Base-by-base conservation (phyloP, 1,140 invertebrate genomes). In the Pseudoatta argentina region DNA sequence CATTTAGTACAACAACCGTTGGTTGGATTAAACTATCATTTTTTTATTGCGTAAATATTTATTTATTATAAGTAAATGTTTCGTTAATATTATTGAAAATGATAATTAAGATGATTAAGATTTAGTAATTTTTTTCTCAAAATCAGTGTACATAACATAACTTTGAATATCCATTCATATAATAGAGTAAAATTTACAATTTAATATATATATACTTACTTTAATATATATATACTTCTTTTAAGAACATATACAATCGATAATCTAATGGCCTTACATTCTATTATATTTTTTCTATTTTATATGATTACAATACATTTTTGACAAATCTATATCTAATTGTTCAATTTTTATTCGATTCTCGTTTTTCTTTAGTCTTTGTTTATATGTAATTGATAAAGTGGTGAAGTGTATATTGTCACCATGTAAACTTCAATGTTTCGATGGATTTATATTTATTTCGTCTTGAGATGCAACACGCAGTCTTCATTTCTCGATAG, bases 391-490 rank as follows among this genome's bases (percentile, higher is more conserved):
- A 53, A 53, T 71, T 71, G 16, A 3, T 59, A 75, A 59, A 39
- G 0, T 55, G 16, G 1, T 4, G 24, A 16, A 24, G 39, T 3
- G 34, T 51, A 24, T 30, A 64, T n/a, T 14, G 16, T 18, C 16
- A 10, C 10, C 12, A 57, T 8, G 51, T 24, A 3, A 76, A 59
- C 59, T 21, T 76, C 12, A 16, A 14, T 21, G 14, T 34, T 21
- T 71, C 66, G 57, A 77, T 77, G 72, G 66, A 78, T 10, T 2
- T 51, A 53, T 82, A 77, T 82, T 89, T 86, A 86, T 76, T 82
- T 27, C 21, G 16, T 16, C 57, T 53, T 72, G 24, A 16, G n/a
- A 14, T 27, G 30, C 69, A 66, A 21, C 30, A 30, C 30, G 3
- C 34, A 27, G 12, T 44, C 21, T 59, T 82, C 18, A 7, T 6